Base-by-base conservation (phyloP, 2,888 invertebrate species). In the Thysanoteuthis rhombus region DNA sequence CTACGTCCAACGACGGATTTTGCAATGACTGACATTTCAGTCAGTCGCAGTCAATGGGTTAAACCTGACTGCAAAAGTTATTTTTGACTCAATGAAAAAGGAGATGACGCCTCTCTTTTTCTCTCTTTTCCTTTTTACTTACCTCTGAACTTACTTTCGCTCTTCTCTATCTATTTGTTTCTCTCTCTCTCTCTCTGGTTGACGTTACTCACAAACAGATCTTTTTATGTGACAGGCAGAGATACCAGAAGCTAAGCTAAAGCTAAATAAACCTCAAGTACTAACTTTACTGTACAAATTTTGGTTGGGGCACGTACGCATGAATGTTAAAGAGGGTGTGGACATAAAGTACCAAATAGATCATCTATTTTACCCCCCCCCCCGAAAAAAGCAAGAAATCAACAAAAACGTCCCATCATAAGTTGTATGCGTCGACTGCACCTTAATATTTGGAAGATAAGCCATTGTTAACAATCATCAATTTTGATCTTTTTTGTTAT, bases 141-240 rank as follows among this genome's bases (percentile, higher is more conserved):
- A 32, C 12, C 75, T 75, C 75, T 58, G 16, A 12, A 52, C 52
- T 52, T 22, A 25, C n/a, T n/a, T n/a, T 32, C 75, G 5, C 4
- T 10, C n/a, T 22, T n/a, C n/a, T 75, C 36, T n/a, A 0, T 75
- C 75, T n/a, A 10, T n/a, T 1, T 16, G 0, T 1, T 3, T 36
- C 75, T n/a, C n/a, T 75, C 19, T 75, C 75, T 58, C 6, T 58
- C 25, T 58, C 25, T 58, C 28, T 12, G n/a, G 75, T 75, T 75
- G n/a, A 75, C 75, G 75, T n/a, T 75, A 75, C 75, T 12, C 36
- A 10, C 75, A 36, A 75, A 75, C 75, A 75, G 19, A 75, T 75
- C 75, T 75, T 75, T 75, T 75, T 75, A n/a, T 75, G 75, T 75
- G 75, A 75, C 75, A n/a, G 75, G n/a, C 75, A 75, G 75, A 75